Conservation (phyloP, 23 tunicate genomes). For the Trididemnum nubilum region DNA sequence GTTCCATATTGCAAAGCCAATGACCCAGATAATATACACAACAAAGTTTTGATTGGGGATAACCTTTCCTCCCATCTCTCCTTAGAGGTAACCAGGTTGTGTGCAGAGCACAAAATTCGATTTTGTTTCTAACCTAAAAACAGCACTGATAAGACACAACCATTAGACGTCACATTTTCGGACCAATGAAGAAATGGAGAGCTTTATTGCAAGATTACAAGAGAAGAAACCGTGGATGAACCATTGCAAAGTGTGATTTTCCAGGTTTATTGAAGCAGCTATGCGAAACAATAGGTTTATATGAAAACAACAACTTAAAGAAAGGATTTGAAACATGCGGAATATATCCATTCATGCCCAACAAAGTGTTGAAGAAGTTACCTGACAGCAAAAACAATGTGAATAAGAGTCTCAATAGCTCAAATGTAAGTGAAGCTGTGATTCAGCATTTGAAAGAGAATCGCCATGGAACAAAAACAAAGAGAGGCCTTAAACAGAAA, state of each 20-base stretch:
- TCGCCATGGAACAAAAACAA: too few relatives aligned
- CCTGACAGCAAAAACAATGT: not conserved
- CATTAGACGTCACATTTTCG: constrained; percentile 3
- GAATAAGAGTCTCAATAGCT: too few relatives aligned
- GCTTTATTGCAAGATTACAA: not conserved
- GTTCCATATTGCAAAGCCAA: not conserved
- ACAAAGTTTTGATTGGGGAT: not conserved
- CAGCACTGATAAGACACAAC: constrained; percentile 13
- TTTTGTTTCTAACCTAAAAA: constrained; percentile 4
- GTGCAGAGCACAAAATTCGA: not conserved
- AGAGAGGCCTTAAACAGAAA: too few relatives aligned
- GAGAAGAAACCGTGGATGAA: not conserved
- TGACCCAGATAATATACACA: not conserved
- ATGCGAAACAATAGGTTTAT: not conserved
- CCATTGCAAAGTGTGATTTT: not conserved
- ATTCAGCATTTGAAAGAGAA: too few relatives aligned
- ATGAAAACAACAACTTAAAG: not conserved
- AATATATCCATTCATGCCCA: not conserved
- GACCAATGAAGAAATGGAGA: constrained; percentile 1
- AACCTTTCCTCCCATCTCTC: not conserved
- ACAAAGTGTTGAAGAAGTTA: not conserved
- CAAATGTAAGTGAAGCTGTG: too few relatives aligned
- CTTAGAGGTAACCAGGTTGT: not conserved
- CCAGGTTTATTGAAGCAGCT: not conserved
- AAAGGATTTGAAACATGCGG: constrained; percentile 22